Base-by-base conservation (phyloP, 2,113 vertebrate genomes). In the Athene cunicularia region DNA sequence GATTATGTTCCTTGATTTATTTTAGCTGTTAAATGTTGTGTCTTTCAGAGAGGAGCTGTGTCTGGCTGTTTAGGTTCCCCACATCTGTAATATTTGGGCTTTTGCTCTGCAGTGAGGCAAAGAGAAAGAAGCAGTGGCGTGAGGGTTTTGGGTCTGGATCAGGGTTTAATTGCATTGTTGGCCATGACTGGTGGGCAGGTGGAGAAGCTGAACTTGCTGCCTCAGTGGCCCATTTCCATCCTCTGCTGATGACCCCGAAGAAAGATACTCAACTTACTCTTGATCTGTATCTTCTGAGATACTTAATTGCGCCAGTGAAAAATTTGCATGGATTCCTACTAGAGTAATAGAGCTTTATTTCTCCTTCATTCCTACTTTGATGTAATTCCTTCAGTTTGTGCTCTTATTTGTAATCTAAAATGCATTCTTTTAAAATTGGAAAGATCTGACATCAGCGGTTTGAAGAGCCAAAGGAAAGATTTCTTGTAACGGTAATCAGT, bases 401-500 rank as follows among this genome's bases (percentile, higher is more conserved):
- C 70, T 72, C 24, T 50, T 73, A 30, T 26, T 80, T 91, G 58
- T 50, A 73, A 60, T 76, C 53, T 47, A 50, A 47, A 37, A 1
- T 32, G 60, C 2, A 4, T 11, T 50, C 77, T 80, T 91, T 70
- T 50, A 76, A 67, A 70, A 80, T 6, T 41, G 89, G 71, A 66
- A 74, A 71, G 79, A 90, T 88, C 90, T 93, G 95, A 95, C 71
- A 88, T 88, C 89, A 90, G 81, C 5, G 0, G 50, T 71, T 80
- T 67, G 89, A 68, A 32, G 86, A 77, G 95, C 96, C 91, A 96
- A 95, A 90, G 50, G 39, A 91, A 90, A 96, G 94, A 97, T 97
- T 95, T 96, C 84, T 95, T 96, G 0, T 93, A 96, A 70, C 81
- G 47, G 94, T 95, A 95, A 96, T 91, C 91, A 71, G 82, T 7